Evolutionary conservation across 2,888 invertebrate species (phyloP).

Genomic region (Cephalotes varians): DNA sequence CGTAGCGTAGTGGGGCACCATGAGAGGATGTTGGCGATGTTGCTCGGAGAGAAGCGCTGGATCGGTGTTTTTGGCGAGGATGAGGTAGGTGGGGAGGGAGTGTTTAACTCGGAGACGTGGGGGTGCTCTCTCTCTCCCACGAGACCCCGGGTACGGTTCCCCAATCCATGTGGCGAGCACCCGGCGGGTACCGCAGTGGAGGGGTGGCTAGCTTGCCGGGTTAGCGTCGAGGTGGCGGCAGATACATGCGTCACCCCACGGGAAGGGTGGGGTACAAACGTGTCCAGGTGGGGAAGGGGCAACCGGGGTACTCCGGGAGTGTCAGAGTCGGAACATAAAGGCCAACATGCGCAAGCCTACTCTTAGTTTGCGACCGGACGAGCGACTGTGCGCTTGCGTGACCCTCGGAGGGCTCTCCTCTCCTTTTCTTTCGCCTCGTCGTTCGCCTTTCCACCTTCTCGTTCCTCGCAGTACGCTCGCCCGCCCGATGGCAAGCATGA

Average conservation of each 20-base stretch:
- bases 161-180: constrained; percentile 2
- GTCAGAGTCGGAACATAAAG: constrained; percentile 54
- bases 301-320: not conserved
- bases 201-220: constrained; percentile 6
- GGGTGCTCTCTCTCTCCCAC: not conserved
- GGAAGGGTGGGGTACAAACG: not conserved
- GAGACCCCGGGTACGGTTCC: not conserved
- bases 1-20: constrained; percentile 26
- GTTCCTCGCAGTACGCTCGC: constrained; percentile 29
- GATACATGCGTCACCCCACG: not conserved
- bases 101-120: constrained; percentile 46
- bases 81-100: constrained; percentile 24
- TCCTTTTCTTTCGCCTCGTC: constrained; percentile 40
- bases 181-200: not conserved
- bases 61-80: constrained; percentile 20
- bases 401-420: constrained; percentile 64
- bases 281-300: constrained; percentile 1
- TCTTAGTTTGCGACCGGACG: constrained; percentile 82
- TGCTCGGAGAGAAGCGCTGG: constrained; percentile 18
- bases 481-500: constrained; percentile 19
- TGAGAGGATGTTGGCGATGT: constrained; percentile 43
- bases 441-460: constrained; percentile 28
- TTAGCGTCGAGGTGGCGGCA: constrained; percentile 39
- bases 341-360: constrained; percentile 41
- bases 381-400: constrained; percentile 83